These are phyloP conservation scores for Cryptotermes secundus DNA, from an alignment of 1,140 invertebrate genomes.

Conservation along the genomic window DNA sequence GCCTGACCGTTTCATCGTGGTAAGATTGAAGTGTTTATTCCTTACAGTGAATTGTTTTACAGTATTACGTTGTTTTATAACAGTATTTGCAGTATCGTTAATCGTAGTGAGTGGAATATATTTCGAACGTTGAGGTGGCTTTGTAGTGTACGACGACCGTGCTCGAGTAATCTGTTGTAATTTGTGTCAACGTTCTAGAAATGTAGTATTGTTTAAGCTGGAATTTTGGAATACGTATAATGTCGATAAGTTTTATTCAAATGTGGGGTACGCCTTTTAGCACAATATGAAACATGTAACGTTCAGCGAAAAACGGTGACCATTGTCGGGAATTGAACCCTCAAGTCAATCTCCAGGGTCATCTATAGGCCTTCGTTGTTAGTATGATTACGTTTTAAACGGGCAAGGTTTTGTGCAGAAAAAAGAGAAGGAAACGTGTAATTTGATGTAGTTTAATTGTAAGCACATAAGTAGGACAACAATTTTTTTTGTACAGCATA, in stretches of 20 bases:
- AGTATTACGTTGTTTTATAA: background rate
- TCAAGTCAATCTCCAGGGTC: background rate
- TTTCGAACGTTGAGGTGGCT: background rate
- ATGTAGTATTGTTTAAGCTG: background rate
- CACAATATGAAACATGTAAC: background rate
- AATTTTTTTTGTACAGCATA: too few relatives aligned
- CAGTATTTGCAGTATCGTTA: background rate
- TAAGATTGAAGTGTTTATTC: background rate
- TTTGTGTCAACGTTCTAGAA: background rate
- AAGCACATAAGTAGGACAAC: too few relatives aligned
- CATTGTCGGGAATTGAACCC: background rate
- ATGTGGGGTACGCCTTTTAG: background rate
- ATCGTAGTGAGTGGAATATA: background rate
- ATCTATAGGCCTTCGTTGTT: too few relatives aligned
- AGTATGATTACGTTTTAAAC: too few relatives aligned
- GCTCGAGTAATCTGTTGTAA: background rate
- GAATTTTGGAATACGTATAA: background rate
- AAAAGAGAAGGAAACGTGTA: too few relatives aligned
- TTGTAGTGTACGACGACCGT: background rate
- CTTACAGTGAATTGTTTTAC: background rate
- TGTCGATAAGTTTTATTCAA: background rate
- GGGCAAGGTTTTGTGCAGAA: too few relatives aligned
- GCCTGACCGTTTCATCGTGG: background rate
- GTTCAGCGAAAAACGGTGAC: background rate
- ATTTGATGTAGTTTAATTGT: too few relatives aligned